Conservation (phyloP, 2,888 invertebrate species). For the Choreutis nemorana region DNA sequence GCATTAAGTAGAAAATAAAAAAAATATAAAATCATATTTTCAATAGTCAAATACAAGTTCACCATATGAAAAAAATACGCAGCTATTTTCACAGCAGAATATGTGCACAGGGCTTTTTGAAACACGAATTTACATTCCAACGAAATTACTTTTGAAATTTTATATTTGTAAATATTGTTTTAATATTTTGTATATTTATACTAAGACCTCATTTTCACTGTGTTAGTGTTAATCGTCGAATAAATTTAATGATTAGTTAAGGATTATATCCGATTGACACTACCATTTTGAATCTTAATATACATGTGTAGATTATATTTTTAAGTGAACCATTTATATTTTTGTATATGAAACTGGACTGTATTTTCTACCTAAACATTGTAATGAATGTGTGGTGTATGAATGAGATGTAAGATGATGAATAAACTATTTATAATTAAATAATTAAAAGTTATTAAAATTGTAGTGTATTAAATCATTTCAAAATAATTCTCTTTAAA, state of each 20-base stretch:
- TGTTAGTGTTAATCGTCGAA: conserved; percentile 28
- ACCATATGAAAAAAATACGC: conserved; percentile 26
- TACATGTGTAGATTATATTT: conserved; percentile 21
- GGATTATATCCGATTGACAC: conserved; percentile 18
- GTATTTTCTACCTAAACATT: conserved; percentile 26
- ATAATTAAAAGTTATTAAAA: conserved; percentile 17
- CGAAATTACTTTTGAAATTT: conserved; percentile 25
- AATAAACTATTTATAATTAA: conserved; percentile 25
- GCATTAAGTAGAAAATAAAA: no score
- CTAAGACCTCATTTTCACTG: conserved; percentile 23
- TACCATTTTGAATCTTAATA: conserved; percentile 19
- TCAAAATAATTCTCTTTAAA: conserved; percentile 13
- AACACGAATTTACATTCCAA: conserved; percentile 21
- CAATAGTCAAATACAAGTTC: no score
- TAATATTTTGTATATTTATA: conserved; percentile 43
- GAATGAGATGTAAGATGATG: conserved; percentile 20
- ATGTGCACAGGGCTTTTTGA: conserved; percentile 7
- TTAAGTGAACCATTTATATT: conserved; percentile 36
- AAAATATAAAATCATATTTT: no score
- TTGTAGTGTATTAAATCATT: conserved; percentile 30
- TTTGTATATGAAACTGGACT: conserved; percentile 53
- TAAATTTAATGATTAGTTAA: conserved; percentile 1
- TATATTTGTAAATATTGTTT: conserved; percentile 46
- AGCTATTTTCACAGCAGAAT: conserved; percentile 11
- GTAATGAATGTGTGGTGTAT: conserved; percentile 22